These are phyloP conservation scores for Dryococelus australis DNA, from an alignment of 2,888 invertebrate genomes.

Conservation along the genomic window DNA sequence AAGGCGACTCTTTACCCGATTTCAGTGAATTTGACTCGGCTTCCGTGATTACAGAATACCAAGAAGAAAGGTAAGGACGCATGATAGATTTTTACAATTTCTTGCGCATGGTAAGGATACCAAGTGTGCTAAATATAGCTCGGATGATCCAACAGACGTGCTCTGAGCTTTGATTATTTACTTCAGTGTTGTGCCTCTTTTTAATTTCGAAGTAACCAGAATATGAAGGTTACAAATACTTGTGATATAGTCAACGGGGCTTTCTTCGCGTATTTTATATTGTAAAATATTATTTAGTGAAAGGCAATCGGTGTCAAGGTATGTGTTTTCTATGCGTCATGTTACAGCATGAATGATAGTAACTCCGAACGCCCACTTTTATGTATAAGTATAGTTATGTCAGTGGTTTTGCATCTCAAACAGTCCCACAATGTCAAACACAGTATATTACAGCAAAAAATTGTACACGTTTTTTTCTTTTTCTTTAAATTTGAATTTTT, in stretches of 20 bases:
- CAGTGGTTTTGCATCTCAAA: too few species aligned
- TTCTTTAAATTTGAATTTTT: too few species aligned
- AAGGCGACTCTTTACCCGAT: conserved; percentile 63
- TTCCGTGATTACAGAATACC: conserved; percentile 62
- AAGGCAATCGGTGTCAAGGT: neutral
- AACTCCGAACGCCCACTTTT: neutral
- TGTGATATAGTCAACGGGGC: neutral
- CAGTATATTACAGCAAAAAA: too few species aligned
- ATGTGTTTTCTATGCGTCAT: neutral
- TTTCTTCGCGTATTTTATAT: neutral
- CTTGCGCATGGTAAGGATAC: conserved; percentile 17
- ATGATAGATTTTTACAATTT: neutral
- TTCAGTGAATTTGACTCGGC: conserved; percentile 65
- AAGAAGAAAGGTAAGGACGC: conserved; percentile 60
- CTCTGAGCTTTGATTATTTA: neutral
- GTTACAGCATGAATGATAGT: neutral
- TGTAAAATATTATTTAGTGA: neutral
- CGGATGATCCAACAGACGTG: neutral
- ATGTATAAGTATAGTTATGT: neutral
- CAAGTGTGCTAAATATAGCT: conserved; percentile 37
- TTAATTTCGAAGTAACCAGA: neutral
- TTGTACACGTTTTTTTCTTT: too few species aligned
- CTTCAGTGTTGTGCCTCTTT: neutral
- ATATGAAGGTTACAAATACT: neutral
- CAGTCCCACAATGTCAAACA: too few species aligned